phyloP scores from a whole-genome alignment of 2,888 invertebrate genomes.

The Ecdyonurus torrentis region DNA sequence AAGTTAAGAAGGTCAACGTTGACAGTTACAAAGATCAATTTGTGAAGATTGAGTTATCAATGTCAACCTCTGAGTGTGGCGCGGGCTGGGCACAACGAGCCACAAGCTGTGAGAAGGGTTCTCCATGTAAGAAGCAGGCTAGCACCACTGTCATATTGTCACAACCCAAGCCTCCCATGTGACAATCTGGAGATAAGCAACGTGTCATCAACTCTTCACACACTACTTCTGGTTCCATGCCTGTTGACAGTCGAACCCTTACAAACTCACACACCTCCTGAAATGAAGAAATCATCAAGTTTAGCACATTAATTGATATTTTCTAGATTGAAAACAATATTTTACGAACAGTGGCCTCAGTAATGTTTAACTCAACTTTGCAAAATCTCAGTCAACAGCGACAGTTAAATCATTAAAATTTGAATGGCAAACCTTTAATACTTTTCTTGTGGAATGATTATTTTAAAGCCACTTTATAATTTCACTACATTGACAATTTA shows the following conservation, averaged over 20 bases:
- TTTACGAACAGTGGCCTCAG: no score
- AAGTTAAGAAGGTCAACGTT: neutral
- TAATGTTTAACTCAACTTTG: no score
- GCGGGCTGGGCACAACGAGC: slow-evolving; percentile 20
- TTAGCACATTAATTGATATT: no score
- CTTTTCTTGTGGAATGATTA: no score
- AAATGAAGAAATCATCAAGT: slow-evolving; percentile 12
- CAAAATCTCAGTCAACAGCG: no score
- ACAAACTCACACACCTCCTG: slow-evolving; percentile 83
- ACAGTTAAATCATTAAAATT: no score
- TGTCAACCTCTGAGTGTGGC: neutral
- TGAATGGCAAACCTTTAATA: no score
- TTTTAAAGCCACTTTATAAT: no score
- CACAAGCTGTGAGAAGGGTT: slow-evolving; percentile 29
- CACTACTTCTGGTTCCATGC: slow-evolving; percentile 81
- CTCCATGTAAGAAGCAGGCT: slow-evolving; percentile 54
- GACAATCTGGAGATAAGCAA: slow-evolving; percentile 92
- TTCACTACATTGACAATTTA: no score
- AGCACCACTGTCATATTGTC: slow-evolving; percentile 98
- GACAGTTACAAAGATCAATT: neutral
- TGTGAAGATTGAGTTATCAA: neutral
- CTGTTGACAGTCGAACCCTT: slow-evolving; percentile 58
- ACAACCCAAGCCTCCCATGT: slow-evolving; percentile 92
- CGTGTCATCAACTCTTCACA: slow-evolving; percentile 91
- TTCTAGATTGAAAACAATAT: no score